These are phyloP conservation scores for Sicus ferrugineus DNA, from an alignment of 2,888 invertebrate genomes.

Conservation along the genomic window DNA sequence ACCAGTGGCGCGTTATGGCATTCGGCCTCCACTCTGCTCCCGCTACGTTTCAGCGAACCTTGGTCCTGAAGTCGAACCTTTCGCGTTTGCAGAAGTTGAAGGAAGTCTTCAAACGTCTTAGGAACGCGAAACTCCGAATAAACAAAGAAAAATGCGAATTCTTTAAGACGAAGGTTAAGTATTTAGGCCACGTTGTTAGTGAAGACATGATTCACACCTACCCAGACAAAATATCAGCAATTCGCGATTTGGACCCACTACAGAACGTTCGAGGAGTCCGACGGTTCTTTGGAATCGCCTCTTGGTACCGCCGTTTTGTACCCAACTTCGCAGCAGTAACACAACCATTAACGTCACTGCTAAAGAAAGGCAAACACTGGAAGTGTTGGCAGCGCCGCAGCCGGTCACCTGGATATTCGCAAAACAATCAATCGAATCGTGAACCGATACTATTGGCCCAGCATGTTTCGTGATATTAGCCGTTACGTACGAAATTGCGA, in stretches of 20 bases:
- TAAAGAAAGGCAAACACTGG: not conserved
- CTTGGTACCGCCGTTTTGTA: not conserved
- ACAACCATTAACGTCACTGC: not conserved
- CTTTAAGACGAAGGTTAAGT: slow-evolving; percentile 19
- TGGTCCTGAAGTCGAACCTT: not conserved
- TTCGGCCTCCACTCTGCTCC: not conserved
- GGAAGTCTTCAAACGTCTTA: not conserved
- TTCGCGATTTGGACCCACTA: slow-evolving; percentile 28
- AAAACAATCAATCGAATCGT: not conserved
- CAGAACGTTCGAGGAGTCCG: slow-evolving; percentile 26
- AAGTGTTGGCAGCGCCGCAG: not conserved
- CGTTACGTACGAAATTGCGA: not conserved
- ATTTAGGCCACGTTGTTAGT: slow-evolving; percentile 28
- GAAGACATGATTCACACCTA: slow-evolving; percentile 25
- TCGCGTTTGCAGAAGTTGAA: not conserved
- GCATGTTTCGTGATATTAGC: not conserved
- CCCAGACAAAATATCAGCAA: slow-evolving; percentile 23
- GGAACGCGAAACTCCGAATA: not conserved
- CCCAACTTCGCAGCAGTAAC: not conserved
- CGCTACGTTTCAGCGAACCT: not conserved
- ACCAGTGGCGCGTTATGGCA: not conserved
- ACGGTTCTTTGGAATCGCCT: slow-evolving; percentile 30
- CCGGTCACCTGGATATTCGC: not conserved
- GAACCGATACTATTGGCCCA: not conserved
- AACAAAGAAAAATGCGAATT: too few relatives aligned